Evolutionary conservation across 2,113 vertebrate species (phyloP), one percentile per base, ranked within the genome.

Genomic region (Ursus arctos): DNA sequence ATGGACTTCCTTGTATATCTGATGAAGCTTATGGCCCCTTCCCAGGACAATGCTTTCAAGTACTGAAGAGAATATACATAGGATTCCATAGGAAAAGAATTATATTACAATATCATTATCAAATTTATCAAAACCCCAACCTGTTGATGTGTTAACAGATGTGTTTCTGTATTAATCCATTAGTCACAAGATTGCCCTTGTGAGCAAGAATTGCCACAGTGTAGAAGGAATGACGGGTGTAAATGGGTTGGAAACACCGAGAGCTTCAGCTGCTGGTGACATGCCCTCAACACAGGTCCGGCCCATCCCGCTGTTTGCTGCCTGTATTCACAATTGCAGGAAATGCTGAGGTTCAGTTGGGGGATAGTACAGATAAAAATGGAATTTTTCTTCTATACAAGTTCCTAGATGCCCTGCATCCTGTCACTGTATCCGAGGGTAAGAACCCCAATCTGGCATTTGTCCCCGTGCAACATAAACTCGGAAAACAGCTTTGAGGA

Each of bases 211-310:
- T 26, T 40, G 16, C 6, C 18, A 67, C 3, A 36, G 7, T n/a
- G 57, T 72, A 67, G 33, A 51, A 33, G 18, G 47, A 43, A 1
- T 21, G 9, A 88, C 3, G 7, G 3, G 6, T 61, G 65, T 88
- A 53, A 72, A 40, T 57, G 15, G 40, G 19, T 57, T 81, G 85
- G 72, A 19, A 7, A 7, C 55, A 47, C 2, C 13, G 18, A 40
- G 40, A 40, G 51, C 13, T 33, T 6, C 1, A 40, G 14, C 3
- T 22, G 2, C 1, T 4, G 63, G 4, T 36, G 14, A 14, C 40
- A 24, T 6, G n/a, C 43, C 36, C 36, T 13, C 4, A 26, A 10
- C 7, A 2, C 12, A 53, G 22, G 7, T 67, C 4, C 15, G 33
- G 6, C 22, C 47, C 31, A 3, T 69, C 26, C 36, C 6, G 18